phyloP scores from a whole-genome alignment of 2,113 vertebrate genomes.

The Taurulus bubalis region DNA sequence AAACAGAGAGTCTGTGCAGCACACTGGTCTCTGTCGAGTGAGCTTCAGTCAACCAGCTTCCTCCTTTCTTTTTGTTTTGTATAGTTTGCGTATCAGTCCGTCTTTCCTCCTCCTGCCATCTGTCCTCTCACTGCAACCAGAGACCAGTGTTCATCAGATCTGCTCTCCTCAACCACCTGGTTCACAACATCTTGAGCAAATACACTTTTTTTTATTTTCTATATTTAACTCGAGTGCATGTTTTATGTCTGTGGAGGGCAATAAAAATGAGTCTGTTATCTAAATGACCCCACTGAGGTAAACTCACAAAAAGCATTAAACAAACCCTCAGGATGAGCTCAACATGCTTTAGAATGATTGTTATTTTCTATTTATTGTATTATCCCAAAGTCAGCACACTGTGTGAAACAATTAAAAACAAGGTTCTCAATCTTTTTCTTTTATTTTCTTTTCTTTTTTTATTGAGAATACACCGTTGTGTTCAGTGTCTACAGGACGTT shows the following conservation, averaged over 20 bases:
- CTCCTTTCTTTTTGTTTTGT: neutral
- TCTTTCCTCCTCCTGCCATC: slow-evolving; percentile 34
- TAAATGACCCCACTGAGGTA: neutral
- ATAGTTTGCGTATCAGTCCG: neutral
- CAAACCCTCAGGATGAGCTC: neutral
- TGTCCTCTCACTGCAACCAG: slow-evolving; percentile 41
- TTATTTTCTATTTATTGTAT: neutral
- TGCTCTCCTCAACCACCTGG: slow-evolving; percentile 22
- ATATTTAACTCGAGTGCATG: too few species aligned
- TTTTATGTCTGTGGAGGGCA: neutral
- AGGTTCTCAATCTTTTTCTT: neutral
- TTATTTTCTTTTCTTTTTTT: too few species aligned
- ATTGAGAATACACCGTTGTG: neutral
- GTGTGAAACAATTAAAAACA: neutral
- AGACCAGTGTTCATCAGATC: slow-evolving; percentile 12
- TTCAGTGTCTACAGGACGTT: neutral
- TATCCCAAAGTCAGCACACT: neutral
- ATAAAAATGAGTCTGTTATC: neutral
- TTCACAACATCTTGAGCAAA: neutral
- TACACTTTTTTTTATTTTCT: too few species aligned
- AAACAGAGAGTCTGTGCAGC: neutral
- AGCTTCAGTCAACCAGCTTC: neutral
- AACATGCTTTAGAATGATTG: neutral
- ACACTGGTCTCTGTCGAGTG: neutral
- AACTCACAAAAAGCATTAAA: neutral